Base-by-base conservation (phyloP, 2,113 vertebrate species). In the Hipposideros armiger region DNA sequence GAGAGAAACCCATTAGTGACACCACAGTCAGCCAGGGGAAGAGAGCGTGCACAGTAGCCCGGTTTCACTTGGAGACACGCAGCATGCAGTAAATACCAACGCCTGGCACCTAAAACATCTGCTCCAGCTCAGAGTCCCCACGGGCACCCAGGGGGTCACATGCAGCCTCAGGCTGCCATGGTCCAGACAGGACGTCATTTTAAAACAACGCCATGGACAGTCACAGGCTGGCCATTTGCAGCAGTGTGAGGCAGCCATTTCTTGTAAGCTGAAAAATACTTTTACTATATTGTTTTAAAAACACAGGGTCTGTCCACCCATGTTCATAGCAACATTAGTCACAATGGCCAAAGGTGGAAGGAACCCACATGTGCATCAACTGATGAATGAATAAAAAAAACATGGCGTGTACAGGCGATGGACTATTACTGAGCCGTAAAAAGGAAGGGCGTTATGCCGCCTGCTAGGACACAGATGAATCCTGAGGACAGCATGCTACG, bases 1-100 rank as follows among this genome's bases (percentile, higher is more conserved):
- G 36, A 36, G 36, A 36, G 36, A 36, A 93, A 98, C 91, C 78
- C 77, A 94, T 99, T 99, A 99, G 99, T 99, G 98, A 96, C 92
- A 76, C 81, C 95, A 96, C 52, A 28, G 97, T 97, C 96, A 97
- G 97, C 88, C 85, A 95, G 97, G 95, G 93, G 94, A 90, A 58
- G 66, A 74, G 94, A 95, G 94, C 16, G 54, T 93, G 96, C 93
- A 60, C 40, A 95, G 90, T 7, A 45, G 88, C 92, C 47, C 47
- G 45, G 42, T 17, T 30, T 32, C n/a, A 47, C 36, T 52, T 52
- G 82, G 88, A 24, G 95, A 62, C 70, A 42, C 14, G 40, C 64
- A 60, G 77, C 69, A 62, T 45, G 0, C 2, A 50, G 54, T 2
- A 19, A 42, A 13, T 17, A 28, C 30, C 54, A 20, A 19, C 9